Evolutionary conservation across 2,113 vertebrate genomes (phyloP).

Genomic region (Candoia aspera): DNA sequence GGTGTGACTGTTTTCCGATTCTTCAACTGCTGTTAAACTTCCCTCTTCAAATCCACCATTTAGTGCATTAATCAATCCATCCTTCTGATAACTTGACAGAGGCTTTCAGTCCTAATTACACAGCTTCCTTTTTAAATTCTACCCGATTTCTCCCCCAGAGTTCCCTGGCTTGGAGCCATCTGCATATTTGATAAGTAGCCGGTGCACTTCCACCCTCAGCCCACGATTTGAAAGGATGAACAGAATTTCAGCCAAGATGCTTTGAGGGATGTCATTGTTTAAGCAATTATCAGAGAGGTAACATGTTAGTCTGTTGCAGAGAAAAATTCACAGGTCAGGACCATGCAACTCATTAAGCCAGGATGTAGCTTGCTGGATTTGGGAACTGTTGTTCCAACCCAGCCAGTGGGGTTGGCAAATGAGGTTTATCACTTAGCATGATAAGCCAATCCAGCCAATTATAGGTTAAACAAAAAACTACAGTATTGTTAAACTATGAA

Average conservation of each 20-base stretch:
- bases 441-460: not conserved
- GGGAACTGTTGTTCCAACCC: not conserved
- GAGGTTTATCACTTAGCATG: not conserved
- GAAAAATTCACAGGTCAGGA: not conserved
- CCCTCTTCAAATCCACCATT: not conserved
- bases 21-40: not conserved
- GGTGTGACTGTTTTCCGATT: not conserved
- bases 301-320: not conserved
- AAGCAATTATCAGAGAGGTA: not conserved
- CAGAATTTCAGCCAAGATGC: not conserved
- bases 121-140: not conserved
- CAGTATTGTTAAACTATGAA: not conserved
- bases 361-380: not conserved
- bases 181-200: not conserved
- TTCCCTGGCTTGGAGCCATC: not conserved
- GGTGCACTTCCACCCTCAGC: not conserved
- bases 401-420: not conserved
- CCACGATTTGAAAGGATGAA: not conserved
- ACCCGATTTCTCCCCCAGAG: not conserved
- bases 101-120: constrained; percentile 10
- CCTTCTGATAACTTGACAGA: constrained; percentile 15
- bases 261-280: not conserved
- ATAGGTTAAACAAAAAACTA: not conserved
- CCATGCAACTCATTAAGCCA: not conserved
- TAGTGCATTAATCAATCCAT: constrained; percentile 27